These are phyloP conservation scores for Phoeniculus purpureus DNA, from an alignment of 2,797 vertebrate species.

Conservation along the genomic window DNA sequence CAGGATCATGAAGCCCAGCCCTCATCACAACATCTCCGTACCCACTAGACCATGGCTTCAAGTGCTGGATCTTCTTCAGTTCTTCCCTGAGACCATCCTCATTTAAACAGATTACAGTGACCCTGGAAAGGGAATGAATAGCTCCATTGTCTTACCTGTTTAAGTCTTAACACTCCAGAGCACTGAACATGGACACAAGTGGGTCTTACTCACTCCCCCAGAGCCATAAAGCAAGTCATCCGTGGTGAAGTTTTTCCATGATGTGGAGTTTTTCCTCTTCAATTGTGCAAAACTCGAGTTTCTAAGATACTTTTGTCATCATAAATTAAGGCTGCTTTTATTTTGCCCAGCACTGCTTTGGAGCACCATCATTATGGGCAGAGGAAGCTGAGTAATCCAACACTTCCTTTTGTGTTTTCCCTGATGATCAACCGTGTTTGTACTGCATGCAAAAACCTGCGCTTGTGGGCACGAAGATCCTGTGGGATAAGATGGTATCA, in stretches of 20 bases:
- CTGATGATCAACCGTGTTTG: background rate
- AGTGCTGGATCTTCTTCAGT: background rate
- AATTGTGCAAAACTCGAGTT: background rate
- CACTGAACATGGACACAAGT: background rate
- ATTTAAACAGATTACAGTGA: background rate
- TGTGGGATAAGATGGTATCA: background rate
- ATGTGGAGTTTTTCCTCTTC: accelerated
- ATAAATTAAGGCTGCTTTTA: background rate
- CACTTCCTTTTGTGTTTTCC: accelerated
- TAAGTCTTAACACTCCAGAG: background rate
- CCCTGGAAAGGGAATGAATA: background rate
- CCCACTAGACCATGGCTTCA: background rate
- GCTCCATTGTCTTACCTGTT: accelerated
- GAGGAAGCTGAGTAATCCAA: accelerated
- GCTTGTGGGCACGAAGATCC: background rate
- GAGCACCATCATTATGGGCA: background rate
- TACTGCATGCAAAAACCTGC: accelerated
- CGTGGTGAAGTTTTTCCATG: background rate
- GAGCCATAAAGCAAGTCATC: background rate
- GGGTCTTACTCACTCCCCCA: background rate
- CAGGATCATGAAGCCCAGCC: too few relatives aligned
- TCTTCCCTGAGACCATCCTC: background rate
- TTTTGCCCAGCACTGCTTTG: background rate
- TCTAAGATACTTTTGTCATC: background rate
- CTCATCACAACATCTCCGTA: too few relatives aligned